Evolutionary conservation across 2,797 vertebrate species (phyloP).

Genomic region (Pygocentrus nattereri): DNA sequence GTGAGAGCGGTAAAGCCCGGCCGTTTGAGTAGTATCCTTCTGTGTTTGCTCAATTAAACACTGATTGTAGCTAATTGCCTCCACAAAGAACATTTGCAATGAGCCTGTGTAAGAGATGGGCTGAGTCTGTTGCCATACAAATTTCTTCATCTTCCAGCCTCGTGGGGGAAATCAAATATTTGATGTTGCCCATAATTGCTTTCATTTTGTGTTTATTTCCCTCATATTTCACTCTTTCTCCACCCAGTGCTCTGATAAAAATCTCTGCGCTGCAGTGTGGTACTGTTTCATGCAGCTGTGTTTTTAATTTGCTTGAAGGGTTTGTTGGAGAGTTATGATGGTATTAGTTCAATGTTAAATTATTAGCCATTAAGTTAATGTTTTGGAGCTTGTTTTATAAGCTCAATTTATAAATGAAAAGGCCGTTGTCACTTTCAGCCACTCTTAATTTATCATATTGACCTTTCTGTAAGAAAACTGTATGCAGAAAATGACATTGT

Average conservation of each 20-base stretch:
- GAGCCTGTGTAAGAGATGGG: conserved; percentile 67
- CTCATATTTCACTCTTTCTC: conserved; percentile 50
- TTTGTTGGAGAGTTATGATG: conserved; percentile 19
- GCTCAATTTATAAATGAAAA: conserved; percentile 72
- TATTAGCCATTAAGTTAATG: conserved; percentile 67
- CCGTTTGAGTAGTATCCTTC: conserved; percentile 66
- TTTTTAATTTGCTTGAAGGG: conserved; percentile 48
- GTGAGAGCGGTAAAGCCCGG: conserved; percentile 65
- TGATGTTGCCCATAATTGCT: conserved; percentile 75
- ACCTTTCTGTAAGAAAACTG: conserved; percentile 75
- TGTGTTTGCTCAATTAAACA: conserved; percentile 80
- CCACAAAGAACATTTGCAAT: conserved; percentile 69
- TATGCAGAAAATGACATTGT: conserved; percentile 69
- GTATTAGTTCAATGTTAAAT: conserved; percentile 38
- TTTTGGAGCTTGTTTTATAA: conserved; percentile 66
- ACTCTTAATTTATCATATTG: conserved; percentile 80
- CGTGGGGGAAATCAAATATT: conserved; percentile 77
- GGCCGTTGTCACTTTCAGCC: conserved; percentile 70
- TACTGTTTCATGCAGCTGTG: conserved; percentile 46
- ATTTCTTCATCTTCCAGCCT: conserved; percentile 62
- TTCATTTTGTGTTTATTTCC: conserved; percentile 62
- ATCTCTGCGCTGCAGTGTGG: neutral
- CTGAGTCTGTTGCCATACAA: conserved; percentile 47
- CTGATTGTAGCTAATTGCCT: conserved; percentile 82
- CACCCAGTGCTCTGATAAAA: conserved; percentile 12